A percentile compares a stretch with the other conserved stretches of the same genome.
Evolutionary conservation across 2,113 vertebrate genomes (phyloP).

Genomic region (Hirundichthys speculiger): DNA sequence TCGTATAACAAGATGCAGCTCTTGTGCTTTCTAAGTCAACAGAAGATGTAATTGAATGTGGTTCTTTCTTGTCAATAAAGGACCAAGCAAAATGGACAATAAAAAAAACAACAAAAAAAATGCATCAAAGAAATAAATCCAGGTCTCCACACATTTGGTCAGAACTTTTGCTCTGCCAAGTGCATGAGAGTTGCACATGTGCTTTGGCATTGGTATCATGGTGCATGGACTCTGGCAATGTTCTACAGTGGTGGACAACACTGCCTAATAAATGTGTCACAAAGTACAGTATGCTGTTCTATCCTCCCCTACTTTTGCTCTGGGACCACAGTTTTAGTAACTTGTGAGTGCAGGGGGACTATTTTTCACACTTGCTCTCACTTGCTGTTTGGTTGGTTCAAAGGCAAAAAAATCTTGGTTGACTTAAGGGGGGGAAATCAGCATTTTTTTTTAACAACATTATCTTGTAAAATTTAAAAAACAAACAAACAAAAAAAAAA

Average conservation of each 20-base stretch:
- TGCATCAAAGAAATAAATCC: too few species aligned
- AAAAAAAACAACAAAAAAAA: too few species aligned
- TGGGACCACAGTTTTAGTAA: not conserved
- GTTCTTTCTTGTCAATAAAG: conserved; percentile 1
- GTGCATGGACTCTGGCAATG: too few species aligned
- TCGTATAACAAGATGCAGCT: conserved; percentile 56
- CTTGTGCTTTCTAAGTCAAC: conserved; percentile 13
- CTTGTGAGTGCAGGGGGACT: not conserved
- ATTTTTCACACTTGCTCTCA: not conserved
- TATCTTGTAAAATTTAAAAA: too few species aligned
- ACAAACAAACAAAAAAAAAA: too few species aligned
- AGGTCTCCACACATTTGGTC: not conserved
- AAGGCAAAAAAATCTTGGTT: not conserved
- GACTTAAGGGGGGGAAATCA: too few species aligned
- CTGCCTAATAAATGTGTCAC: not conserved
- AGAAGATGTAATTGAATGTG: conserved; percentile 10
- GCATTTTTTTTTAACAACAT: too few species aligned
- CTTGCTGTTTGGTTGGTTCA: not conserved
- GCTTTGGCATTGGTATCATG: not conserved
- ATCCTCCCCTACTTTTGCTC: too few species aligned
- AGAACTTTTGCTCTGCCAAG: not conserved
- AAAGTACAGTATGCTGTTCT: not conserved
- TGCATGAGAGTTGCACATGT: not conserved
- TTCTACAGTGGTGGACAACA: not conserved
- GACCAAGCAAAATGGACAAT: too few species aligned